A percentile compares a stretch with the other conserved stretches of the same genome.
Conservation (phyloP, 2,797 vertebrate genomes). For the Hafferia zeledoni region DNA sequence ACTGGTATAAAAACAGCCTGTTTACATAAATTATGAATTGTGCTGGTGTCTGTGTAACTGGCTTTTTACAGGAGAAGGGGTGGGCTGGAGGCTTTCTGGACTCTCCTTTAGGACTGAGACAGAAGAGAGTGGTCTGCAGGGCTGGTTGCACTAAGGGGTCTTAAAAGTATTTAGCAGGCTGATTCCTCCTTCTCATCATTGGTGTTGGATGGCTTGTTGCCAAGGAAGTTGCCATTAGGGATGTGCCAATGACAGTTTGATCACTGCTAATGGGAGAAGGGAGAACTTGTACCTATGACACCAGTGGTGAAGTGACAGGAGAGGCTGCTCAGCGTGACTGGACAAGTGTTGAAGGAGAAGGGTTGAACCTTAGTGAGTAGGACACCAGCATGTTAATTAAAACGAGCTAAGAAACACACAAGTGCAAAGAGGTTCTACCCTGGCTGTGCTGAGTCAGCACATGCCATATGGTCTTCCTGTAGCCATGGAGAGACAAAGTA, state of each 20-base stretch:
- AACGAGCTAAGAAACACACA: not conserved
- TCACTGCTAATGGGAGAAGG: not conserved
- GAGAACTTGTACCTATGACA: not conserved
- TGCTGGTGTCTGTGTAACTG: not conserved
- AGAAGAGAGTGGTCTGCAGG: not conserved
- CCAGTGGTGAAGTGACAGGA: not conserved
- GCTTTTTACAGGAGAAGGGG: not conserved
- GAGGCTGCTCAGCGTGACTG: not conserved
- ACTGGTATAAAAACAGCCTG: not conserved
- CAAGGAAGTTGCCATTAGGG: not conserved
- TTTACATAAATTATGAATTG: not conserved
- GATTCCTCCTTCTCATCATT: accelerated
- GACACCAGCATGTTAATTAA: not conserved
- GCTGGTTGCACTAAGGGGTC: not conserved
- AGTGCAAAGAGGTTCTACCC: not conserved
- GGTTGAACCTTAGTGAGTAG: not conserved
- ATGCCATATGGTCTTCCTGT: not conserved
- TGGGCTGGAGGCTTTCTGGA: not conserved
- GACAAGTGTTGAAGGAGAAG: not conserved
- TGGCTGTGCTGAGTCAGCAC: conserved; percentile 1
- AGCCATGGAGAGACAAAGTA: not conserved
- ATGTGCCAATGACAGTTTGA: not conserved
- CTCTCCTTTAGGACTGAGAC: not conserved
- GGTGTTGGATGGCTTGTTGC: not conserved
- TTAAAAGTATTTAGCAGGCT: not conserved